Evolutionary conservation across 2,797 vertebrate genomes (phyloP).

Genomic region (Remorina albescens): DNA sequence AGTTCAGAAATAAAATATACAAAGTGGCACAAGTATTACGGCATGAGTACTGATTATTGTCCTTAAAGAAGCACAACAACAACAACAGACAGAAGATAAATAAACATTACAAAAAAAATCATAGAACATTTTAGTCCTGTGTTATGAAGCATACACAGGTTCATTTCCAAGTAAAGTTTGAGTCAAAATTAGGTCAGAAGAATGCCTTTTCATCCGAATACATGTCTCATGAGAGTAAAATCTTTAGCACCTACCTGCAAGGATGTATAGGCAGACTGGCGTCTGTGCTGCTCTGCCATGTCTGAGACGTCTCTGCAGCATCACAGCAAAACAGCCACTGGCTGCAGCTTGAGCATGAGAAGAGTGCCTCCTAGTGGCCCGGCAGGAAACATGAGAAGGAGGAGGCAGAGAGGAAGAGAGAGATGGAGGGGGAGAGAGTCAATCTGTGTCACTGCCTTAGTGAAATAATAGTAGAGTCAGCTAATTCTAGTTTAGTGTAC

Average conservation of each 20-base stretch:
- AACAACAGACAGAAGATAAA: conserved; percentile 34
- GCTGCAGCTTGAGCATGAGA: conserved; percentile 77
- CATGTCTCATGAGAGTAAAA: conserved; percentile 55
- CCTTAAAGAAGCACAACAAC: conserved; percentile 19
- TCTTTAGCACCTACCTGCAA: conserved; percentile 60
- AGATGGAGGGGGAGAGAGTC: conserved; percentile 51
- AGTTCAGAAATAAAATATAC: conserved; percentile 17
- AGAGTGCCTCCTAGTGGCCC: conserved; percentile 86
- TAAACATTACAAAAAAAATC: background rate
- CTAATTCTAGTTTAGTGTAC: conserved; percentile 73
- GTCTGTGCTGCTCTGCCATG: conserved; percentile 59
- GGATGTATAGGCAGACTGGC: conserved; percentile 58
- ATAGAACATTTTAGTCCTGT: background rate
- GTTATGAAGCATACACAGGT: background rate
- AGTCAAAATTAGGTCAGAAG: conserved; percentile 23
- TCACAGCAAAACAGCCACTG: conserved; percentile 40
- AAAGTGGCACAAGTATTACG: conserved; percentile 3
- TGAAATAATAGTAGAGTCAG: conserved; percentile 75
- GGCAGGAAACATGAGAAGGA: conserved; percentile 11
- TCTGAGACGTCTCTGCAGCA: conserved; percentile 65
- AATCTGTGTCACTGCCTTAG: conserved; percentile 67
- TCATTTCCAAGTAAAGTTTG: conserved; percentile 16
- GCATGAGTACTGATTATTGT: conserved; percentile 19
- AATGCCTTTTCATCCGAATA: conserved; percentile 28
- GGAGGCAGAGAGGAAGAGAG: conserved; percentile 15